Base-by-base conservation (phyloP, 2,113 vertebrate species). In the Xenus cinereus region DNA sequence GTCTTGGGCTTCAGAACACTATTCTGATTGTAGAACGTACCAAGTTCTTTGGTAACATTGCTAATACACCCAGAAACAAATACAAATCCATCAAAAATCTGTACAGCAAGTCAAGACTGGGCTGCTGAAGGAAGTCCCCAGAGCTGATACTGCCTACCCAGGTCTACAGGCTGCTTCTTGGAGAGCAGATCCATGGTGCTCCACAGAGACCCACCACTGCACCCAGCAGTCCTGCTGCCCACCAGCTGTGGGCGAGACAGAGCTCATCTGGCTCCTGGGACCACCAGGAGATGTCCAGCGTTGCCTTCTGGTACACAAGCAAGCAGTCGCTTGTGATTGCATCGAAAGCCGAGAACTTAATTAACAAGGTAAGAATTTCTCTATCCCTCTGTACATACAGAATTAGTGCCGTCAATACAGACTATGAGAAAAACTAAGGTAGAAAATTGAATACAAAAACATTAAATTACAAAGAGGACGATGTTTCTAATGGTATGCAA, bases 261-360 rank as follows among this genome's bases (percentile, higher is more conserved):
- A 85, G 23, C 28, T 66, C 16, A 0, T 37, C n/a, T 57, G 37
- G 22, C 50, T 48, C 37, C 59, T 1, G 0, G 32, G 35, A 84
- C 28, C 26, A 69, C 19, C 22, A 66, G 21, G 21, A 89, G 41
- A 63, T 10, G 7, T 18, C 23, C 37, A 69, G 0, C 0, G 0
- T 20, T 53, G 66, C 45, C 39, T 93, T 75, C 35, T 64, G 19
- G 27, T 53, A 11, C 26, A 64, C 66, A 68, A 68, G 45, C 37
- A 87, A 22, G 32, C 8, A 54, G 39, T 5, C 1, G 1, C 24
- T 76, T 79, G 30, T 22, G 21, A 57, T 50, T 71, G 75, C 71
- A 68, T 53, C 45, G 57, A 81, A 94, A 90, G 14, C 37, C 45
- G 20, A 7, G 50, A 84, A 89, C 30, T 10, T 66, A 72, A 84